Conservation (phyloP, 2,797 vertebrate species). For the Diceros bicornis region DNA sequence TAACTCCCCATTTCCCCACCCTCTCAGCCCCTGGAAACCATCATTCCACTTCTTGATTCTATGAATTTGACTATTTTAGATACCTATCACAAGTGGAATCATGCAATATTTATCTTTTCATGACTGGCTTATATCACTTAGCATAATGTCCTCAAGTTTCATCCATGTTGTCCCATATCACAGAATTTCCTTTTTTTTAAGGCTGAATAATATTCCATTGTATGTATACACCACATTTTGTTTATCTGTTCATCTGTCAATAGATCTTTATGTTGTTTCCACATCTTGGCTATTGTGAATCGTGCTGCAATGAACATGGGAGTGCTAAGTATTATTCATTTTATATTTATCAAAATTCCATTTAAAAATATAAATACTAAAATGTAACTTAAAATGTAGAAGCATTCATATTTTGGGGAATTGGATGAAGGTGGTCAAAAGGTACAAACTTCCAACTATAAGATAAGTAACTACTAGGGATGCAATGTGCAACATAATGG, state of each 20-base stretch:
- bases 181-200: neutral
- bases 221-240: neutral
- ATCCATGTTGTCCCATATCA: neutral
- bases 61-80: neutral
- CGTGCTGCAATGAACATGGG: neutral
- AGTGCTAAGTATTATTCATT: neutral
- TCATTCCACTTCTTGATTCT: neutral
- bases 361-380: neutral
- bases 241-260: neutral
- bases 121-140: neutral
- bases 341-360: neutral
- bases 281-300: neutral
- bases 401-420: neutral
- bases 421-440: neutral
- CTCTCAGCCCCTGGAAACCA: neutral
- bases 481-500: neutral
- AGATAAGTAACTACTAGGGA: neutral
- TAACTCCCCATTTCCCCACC: neutral
- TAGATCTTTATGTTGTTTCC: neutral
- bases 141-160: neutral
- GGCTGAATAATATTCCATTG: neutral
- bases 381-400: constrained; percentile 33
- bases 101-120: neutral
- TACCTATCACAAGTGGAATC: neutral
- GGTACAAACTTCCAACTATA: neutral